Percentiles rank a stretch among this genome's conserved stretches.
Evolutionary conservation across 2,797 vertebrate genomes (phyloP).

Genomic region (Vipera latastei): DNA sequence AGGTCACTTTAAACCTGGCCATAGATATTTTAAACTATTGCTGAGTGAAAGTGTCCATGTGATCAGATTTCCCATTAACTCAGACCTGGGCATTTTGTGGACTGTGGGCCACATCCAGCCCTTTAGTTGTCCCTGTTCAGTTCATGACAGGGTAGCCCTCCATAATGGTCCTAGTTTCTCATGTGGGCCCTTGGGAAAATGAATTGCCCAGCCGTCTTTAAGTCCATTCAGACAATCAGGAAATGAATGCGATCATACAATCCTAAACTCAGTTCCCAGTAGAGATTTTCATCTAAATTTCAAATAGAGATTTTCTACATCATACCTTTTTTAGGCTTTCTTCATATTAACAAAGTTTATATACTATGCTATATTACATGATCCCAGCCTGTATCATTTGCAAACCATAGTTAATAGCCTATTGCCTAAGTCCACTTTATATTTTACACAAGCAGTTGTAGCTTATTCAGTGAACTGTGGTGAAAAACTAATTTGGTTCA

Average conservation of each 20-base stretch:
- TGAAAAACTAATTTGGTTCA: not conserved
- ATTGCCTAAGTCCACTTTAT: not conserved
- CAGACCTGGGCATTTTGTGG: not conserved
- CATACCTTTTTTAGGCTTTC: not conserved
- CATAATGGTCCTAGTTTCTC: not conserved
- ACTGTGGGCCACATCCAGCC: not conserved
- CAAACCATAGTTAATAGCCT: not conserved
- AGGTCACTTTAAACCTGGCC: constrained; percentile 7
- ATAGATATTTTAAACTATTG: not conserved
- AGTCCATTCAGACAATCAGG: not conserved
- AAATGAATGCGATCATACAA: not conserved
- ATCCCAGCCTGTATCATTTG: not conserved
- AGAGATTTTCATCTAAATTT: not conserved
- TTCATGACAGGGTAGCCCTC: not conserved
- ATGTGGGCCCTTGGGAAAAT: not conserved
- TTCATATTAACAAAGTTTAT: not conserved
- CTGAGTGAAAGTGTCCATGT: not conserved
- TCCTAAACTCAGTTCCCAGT: not conserved
- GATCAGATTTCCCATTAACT: not conserved
- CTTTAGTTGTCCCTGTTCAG: not conserved
- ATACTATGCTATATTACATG: not conserved
- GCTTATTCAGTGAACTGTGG: not conserved
- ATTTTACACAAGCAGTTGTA: not conserved
- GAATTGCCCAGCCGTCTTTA: not conserved
- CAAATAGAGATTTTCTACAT: not conserved